These are phyloP conservation scores for Sakesphorus luctuosus DNA, from an alignment of 2,113 vertebrate species.

Conservation along the genomic window DNA sequence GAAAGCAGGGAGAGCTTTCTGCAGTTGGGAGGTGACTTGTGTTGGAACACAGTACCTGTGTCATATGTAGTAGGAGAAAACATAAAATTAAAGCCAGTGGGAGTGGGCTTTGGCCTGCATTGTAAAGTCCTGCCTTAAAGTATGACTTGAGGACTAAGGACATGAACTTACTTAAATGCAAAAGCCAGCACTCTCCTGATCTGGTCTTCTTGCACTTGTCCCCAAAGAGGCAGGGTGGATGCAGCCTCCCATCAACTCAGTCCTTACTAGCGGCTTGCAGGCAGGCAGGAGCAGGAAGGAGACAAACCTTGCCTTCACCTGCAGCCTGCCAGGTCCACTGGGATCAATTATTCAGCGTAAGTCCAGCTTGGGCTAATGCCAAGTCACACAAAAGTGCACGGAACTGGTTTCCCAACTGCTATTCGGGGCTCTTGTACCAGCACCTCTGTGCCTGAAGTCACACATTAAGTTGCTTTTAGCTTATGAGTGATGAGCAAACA, in stretches of 20 bases:
- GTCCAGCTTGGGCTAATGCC: not conserved
- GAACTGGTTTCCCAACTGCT: not conserved
- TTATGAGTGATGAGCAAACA: slow-evolving; percentile 7
- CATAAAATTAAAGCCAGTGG: not conserved
- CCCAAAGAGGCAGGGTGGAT: not conserved
- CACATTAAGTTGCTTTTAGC: not conserved
- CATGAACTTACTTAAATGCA: not conserved
- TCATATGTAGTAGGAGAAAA: not conserved
- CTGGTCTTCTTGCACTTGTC: not conserved
- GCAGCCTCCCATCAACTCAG: not conserved
- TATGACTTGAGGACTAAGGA: not conserved
- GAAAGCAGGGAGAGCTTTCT: not conserved
- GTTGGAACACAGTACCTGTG: not conserved
- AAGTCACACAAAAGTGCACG: not conserved
- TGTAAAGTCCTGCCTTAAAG: not conserved
- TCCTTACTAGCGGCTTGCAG: not conserved
- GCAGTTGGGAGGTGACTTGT: not conserved
- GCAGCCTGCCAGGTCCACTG: not conserved
- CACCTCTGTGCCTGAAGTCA: not conserved
- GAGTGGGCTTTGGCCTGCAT: not conserved
- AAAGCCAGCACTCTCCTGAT: not conserved
- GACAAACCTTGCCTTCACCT: not conserved
- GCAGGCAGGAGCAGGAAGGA: not conserved
- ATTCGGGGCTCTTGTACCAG: not conserved
- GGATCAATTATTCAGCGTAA: not conserved